Percentiles rank a stretch among this genome's conserved stretches.
Evolutionary conservation across 2,113 vertebrate genomes (phyloP).

Genomic region (Dromaius novaehollandiae): DNA sequence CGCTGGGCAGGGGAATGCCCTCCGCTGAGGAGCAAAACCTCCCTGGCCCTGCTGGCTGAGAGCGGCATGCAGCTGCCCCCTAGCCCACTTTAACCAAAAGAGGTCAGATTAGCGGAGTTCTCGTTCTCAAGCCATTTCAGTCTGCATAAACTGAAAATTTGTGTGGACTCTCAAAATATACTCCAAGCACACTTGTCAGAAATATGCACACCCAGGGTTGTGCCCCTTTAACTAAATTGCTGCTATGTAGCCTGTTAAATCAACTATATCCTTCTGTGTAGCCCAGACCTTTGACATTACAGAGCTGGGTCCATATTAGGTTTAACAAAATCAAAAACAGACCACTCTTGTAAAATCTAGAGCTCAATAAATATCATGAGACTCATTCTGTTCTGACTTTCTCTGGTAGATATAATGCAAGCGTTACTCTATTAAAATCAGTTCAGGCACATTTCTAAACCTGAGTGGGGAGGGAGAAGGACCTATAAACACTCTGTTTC

Average conservation of each 20-base stretch:
- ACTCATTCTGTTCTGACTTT: background rate
- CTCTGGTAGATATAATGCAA: background rate
- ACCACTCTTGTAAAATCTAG: background rate
- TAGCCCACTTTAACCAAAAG: background rate
- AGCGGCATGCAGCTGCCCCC: background rate
- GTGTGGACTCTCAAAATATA: background rate
- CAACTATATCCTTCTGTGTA: background rate
- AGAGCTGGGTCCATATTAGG: background rate
- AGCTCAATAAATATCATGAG: background rate
- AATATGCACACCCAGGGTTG: background rate
- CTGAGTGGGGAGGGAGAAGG: background rate
- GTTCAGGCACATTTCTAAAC: background rate
- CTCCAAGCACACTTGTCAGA: background rate
- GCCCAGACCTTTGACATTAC: background rate
- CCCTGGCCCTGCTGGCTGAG: background rate
- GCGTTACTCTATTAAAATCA: background rate
- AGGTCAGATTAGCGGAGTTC: background rate
- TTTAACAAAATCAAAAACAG: background rate
- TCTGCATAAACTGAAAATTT: background rate
- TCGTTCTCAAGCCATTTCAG: background rate
- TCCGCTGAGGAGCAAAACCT: background rate
- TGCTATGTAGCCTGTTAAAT: background rate
- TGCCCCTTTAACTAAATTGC: background rate
- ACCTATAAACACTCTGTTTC: fast-evolving
- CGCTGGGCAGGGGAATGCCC: fast-evolving